These are phyloP conservation scores for Cotesia typhae DNA, from an alignment of 1,140 invertebrate genomes.

Conservation along the genomic window DNA sequence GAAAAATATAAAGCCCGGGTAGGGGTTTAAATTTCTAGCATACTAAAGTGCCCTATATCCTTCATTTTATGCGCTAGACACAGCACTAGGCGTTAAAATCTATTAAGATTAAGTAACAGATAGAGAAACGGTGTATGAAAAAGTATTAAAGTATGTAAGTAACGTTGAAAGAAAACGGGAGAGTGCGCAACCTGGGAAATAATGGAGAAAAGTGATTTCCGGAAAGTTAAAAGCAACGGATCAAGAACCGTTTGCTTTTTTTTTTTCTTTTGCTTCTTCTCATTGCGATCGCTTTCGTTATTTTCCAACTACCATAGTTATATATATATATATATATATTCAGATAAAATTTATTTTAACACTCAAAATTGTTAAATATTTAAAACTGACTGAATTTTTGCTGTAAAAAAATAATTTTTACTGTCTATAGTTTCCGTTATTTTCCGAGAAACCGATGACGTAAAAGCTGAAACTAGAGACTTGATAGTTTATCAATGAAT, in stretches of 20 bases:
- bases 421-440: background rate
- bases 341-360: background rate
- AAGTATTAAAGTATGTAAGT: background rate
- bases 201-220: slow-evolving; percentile 65
- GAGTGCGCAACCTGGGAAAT: slow-evolving; percentile 48
- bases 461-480: too few relatives aligned
- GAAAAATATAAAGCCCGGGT: background rate
- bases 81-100: too few relatives aligned
- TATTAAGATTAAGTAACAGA: slow-evolving; percentile 1
- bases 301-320: background rate
- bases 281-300: slow-evolving; percentile 9
- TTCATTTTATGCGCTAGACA: too few relatives aligned
- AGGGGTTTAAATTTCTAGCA: too few relatives aligned
- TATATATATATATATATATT: slow-evolving; percentile 1
- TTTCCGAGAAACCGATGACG: background rate
- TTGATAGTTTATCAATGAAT: too few relatives aligned
- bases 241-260: slow-evolving; percentile 48
- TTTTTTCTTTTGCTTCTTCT: slow-evolving; percentile 20
- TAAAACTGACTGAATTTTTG: too few relatives aligned
- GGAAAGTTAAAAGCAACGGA: slow-evolving; percentile 63
- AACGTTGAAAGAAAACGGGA: slow-evolving; percentile 4
- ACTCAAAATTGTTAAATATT: too few relatives aligned
- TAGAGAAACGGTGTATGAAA: background rate
- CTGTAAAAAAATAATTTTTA: background rate
- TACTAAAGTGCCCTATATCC: too few relatives aligned